These are phyloP conservation scores for Chalcosyrphus nemorum DNA, from an alignment of 2,888 invertebrate genomes.

Conservation along the genomic window DNA sequence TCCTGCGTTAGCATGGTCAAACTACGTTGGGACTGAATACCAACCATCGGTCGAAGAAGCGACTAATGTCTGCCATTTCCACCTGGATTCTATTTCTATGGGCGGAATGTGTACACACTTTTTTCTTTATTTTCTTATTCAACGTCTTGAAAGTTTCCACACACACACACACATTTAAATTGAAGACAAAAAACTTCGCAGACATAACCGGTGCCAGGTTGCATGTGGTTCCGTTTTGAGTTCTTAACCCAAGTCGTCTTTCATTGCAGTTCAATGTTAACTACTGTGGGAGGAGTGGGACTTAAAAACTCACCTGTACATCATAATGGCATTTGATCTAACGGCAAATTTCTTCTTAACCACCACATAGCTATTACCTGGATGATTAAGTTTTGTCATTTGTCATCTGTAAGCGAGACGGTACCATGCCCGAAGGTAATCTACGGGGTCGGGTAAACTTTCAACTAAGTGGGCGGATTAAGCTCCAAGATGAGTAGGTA, in stretches of 20 bases:
- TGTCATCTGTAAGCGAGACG: constrained; percentile 49
- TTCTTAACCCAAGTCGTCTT: constrained; percentile 20
- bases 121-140: neutral
- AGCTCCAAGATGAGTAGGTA: neutral
- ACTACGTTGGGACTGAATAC: neutral
- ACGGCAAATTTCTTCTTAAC: constrained; percentile 65
- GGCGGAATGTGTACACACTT: constrained; percentile 8
- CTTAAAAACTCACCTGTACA: constrained; percentile 56
- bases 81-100: constrained; percentile 45
- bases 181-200: constrained; percentile 52
- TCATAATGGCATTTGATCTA: constrained; percentile 67
- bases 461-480: constrained; percentile 29
- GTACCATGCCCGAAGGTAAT: constrained; percentile 5
- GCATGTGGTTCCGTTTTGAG: constrained; percentile 25
- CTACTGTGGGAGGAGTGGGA: neutral
- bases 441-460: constrained; percentile 25
- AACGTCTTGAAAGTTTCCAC: constrained; percentile 27
- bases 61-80: constrained; percentile 60
- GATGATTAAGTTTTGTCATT: constrained; percentile 70
- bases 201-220: constrained; percentile 38
- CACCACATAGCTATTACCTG: constrained; percentile 59
- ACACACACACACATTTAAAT: constrained; percentile 11
- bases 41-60: neutral
- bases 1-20: constrained; percentile 68
- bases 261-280: constrained; percentile 46